Evolutionary conservation across 2,888 invertebrate genomes (phyloP).

Genomic region (Choreutis nemorana): DNA sequence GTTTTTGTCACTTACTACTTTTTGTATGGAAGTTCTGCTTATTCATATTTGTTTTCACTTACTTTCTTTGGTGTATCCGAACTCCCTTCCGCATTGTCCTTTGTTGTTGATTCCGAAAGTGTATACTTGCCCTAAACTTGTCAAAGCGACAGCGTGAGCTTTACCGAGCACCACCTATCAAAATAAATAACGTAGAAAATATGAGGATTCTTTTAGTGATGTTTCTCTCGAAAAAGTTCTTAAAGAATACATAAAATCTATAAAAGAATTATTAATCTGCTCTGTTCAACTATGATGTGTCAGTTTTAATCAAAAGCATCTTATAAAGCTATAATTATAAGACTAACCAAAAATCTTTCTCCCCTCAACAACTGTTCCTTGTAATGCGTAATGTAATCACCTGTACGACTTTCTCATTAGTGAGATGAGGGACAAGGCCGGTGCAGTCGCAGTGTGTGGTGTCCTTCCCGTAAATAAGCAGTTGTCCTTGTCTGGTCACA

Average conservation of each 20-base stretch:
- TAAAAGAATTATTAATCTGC: neutral
- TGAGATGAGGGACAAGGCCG: conserved; percentile 79
- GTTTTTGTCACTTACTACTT: too few species aligned
- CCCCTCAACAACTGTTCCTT: too few species aligned
- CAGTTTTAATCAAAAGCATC: neutral
- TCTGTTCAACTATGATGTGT: neutral
- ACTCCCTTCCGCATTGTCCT: conserved; percentile 95
- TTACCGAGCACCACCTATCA: conserved; percentile 88
- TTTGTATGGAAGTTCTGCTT: conserved; percentile 18
- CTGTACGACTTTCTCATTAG: conserved; percentile 74
- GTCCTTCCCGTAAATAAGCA: conserved; percentile 96
- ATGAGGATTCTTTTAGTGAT: conserved; percentile 12
- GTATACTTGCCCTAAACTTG: conserved; percentile 87
- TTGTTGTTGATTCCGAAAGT: conserved; percentile 98
- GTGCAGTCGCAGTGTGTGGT: conserved; percentile 80
- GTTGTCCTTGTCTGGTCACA: conserved; percentile 87
- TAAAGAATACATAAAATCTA: neutral
- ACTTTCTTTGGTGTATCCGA: conserved; percentile 70
- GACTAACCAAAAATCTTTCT: too few species aligned
- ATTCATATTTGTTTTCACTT: conserved; percentile 16
- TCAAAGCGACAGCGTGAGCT: conserved; percentile 92
- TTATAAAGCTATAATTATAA: too few species aligned
- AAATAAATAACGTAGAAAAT: conserved; percentile 5
- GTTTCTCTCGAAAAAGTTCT: neutral
- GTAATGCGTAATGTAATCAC: too few species aligned